These are phyloP conservation scores for Melanotaenia nigrans DNA, from an alignment of 2,797 vertebrate species.

Conservation along the genomic window DNA sequence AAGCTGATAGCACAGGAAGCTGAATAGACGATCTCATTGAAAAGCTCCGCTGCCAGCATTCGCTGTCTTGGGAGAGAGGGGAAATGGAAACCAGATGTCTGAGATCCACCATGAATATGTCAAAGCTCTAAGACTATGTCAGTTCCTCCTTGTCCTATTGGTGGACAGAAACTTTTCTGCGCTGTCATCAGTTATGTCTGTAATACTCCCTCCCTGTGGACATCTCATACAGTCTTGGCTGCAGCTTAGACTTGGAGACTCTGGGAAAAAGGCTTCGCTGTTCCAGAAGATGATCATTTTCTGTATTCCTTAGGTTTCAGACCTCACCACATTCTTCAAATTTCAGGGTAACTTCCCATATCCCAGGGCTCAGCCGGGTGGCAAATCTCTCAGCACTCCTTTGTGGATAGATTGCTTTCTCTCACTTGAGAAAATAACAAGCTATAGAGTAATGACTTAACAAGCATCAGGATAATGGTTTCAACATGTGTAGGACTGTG, in stretches of 20 bases:
- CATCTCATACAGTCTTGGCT: slow-evolving; percentile 57
- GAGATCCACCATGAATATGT: slow-evolving; percentile 81
- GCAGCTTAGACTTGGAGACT: slow-evolving; percentile 52
- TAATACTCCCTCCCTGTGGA: slow-evolving; percentile 67
- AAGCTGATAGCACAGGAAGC: slow-evolving; percentile 80
- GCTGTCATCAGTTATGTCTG: slow-evolving; percentile 74
- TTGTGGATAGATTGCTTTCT: slow-evolving; percentile 82
- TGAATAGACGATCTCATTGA: slow-evolving; percentile 78
- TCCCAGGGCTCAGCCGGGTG: slow-evolving; percentile 79
- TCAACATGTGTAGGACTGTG: slow-evolving; percentile 79
- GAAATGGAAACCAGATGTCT: slow-evolving; percentile 83
- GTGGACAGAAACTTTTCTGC: slow-evolving; percentile 73
- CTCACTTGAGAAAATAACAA: slow-evolving; percentile 85
- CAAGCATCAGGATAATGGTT: slow-evolving; percentile 85
- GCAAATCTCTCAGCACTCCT: slow-evolving; percentile 83
- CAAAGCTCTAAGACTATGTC: slow-evolving; percentile 79
- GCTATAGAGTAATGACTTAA: slow-evolving; percentile 86
- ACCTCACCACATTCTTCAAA: slow-evolving; percentile 77
- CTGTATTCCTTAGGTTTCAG: slow-evolving; percentile 72
- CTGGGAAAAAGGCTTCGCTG: slow-evolving; percentile 58
- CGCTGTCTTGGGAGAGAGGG: slow-evolving; percentile 76
- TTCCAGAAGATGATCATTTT: slow-evolving; percentile 55
- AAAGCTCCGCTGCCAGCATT: slow-evolving; percentile 72
- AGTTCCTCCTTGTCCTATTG: slow-evolving; percentile 75
- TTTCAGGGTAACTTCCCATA: slow-evolving; percentile 83